phyloP scores from a whole-genome alignment of 2,113 vertebrate genomes.

The Illadopsis cleaveri region DNA sequence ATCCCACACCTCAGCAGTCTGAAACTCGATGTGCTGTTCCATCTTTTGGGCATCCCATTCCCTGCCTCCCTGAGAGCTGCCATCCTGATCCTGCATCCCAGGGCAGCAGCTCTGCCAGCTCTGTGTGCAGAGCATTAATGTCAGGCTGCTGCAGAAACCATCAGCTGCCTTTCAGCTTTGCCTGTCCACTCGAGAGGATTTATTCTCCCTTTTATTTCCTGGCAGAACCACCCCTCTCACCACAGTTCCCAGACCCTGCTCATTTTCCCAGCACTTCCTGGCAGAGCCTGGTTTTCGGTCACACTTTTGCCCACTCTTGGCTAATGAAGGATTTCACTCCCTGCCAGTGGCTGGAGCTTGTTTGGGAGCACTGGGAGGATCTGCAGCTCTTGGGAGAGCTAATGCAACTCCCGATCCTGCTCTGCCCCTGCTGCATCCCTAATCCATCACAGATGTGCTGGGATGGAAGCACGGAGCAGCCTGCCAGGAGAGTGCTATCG shows the following conservation, averaged over 20 bases:
- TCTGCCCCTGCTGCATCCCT: not conserved
- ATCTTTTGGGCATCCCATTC: not conserved
- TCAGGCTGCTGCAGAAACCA: not conserved
- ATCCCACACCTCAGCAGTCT: not conserved
- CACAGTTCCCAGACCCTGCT: not conserved
- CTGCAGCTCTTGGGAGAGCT: not conserved
- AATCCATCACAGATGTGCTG: not conserved
- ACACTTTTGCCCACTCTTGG: not conserved
- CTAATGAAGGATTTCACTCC: not conserved
- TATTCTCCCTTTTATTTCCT: not conserved
- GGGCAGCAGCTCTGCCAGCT: not conserved
- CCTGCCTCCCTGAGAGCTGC: rapidly evolving
- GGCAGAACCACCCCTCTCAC: not conserved
- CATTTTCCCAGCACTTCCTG: not conserved
- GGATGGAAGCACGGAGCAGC: not conserved
- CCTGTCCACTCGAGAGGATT: not conserved
- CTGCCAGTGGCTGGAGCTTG: not conserved
- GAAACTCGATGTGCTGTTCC: not conserved
- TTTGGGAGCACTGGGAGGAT: not conserved
- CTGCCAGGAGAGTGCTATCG: not conserved
- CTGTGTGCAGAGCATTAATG: not conserved
- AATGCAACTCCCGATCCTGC: not conserved
- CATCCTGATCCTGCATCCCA: not conserved
- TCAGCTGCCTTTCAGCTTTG: not conserved
- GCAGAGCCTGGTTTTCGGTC: not conserved